These are phyloP conservation scores for Cetonia aurata DNA, from an alignment of 2,888 invertebrate species.

Conservation along the genomic window DNA sequence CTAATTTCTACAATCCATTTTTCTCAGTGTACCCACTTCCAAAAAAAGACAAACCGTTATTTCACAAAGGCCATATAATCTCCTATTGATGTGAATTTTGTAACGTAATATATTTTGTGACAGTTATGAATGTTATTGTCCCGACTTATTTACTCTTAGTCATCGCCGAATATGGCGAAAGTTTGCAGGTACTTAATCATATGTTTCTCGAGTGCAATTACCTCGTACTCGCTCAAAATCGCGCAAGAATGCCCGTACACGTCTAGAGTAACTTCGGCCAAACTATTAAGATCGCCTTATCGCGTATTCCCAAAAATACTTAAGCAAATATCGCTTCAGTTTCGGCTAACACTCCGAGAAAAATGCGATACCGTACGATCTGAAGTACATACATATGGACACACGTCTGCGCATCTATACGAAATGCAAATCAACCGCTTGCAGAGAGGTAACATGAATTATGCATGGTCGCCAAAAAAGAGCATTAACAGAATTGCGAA, in stretches of 20 bases:
- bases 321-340: conserved; percentile 25
- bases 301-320: conserved; percentile 29
- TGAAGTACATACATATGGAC: not conserved
- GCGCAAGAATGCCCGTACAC: not conserved
- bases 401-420: not conserved
- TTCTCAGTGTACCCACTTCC: no score
- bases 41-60: no score
- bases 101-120: not conserved
- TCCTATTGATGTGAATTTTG: no score
- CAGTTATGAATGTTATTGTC: conserved; percentile 20
- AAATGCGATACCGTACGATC: conserved; percentile 33
- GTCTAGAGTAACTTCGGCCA: conserved; percentile 21
- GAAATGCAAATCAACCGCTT: conserved; percentile 27
- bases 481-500: conserved; percentile 13
- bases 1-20: no score
- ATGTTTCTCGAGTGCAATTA: not conserved
- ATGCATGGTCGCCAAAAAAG: conserved; percentile 15
- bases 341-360: conserved; percentile 17
- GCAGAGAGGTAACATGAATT: conserved; percentile 9
- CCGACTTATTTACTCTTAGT: conserved; percentile 13
- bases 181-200: conserved; percentile 14
- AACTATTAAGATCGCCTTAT: conserved; percentile 26
- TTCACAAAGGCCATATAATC: no score
- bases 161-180: conserved; percentile 8
- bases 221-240: no score